Evolutionary conservation across 2,113 vertebrate genomes (phyloP), one percentile per base, ranked within the genome.

Genomic region (Pygoscelis adeliae): DNA sequence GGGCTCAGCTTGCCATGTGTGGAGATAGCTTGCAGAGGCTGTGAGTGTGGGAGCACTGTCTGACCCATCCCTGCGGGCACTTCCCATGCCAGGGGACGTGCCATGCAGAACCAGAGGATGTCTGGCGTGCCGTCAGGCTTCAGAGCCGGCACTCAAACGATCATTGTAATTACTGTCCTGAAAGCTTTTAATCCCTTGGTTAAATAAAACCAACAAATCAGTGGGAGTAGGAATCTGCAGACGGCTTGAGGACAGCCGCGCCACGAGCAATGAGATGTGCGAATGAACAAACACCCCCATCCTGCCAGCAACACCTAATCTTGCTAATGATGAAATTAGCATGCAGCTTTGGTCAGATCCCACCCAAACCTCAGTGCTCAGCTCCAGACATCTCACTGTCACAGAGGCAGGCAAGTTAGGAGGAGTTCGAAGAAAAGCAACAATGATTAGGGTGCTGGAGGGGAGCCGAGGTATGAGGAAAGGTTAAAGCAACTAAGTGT

Each of bases 111-210:
- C 65, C 40, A n/a, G 70, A 55, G 72, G 77, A 61, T 0, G 16
- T 17, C 69, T 71, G 90, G 90, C 4, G 0, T 62, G 46, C 56
- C 3, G 1, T 74, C 86, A 70, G 72, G 56, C 59, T 86, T 74
- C 89, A 46, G 77, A 86, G 67, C n/a, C 3, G 5, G 59, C 50
- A 65, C 61, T 91, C 58, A 25, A 87, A 80, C 0, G 15, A 87
- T 94, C 70, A 47, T 69, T 91, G 93, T 93, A 94, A 93, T 96
- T 97, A 96, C 67, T 1, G 0, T 63, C 82, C 90, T 72, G 94
- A 91, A 88, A 97, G 93, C 87, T 91, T 91, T 86, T 93, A 94
- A 97, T 90, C 89, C 61, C 69, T 83, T 42, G 52, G 83, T 94
- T 90, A 92, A 92, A 95, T 90, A 92, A 88, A 96, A 91, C 61